Percentiles rank a stretch among this genome's conserved stretches.
phyloP scores from a whole-genome alignment of 1,140 invertebrate species.

The Dolichoris vasculosae region DNA sequence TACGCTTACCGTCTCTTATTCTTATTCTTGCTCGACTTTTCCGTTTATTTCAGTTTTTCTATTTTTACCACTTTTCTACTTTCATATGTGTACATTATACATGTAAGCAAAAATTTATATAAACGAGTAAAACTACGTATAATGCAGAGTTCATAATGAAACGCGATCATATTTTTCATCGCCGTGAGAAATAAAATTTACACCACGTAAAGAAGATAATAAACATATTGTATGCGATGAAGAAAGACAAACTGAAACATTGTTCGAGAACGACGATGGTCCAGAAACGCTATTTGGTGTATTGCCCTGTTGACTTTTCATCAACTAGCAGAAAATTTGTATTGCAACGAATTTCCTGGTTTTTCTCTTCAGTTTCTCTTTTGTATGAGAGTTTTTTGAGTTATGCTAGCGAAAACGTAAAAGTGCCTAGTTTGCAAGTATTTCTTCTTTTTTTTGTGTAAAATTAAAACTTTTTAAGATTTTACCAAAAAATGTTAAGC shows the following conservation, averaged over 20 bases:
- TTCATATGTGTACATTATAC: no score
- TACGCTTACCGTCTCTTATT: not conserved
- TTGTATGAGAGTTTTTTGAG: not conserved
- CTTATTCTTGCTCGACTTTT: not conserved
- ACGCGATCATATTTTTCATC: not conserved
- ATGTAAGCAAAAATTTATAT: not conserved
- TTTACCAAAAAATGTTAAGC: not conserved
- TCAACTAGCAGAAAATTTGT: not conserved
- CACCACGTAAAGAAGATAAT: not conserved
- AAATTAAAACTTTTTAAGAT: conserved; percentile 4
- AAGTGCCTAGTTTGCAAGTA: not conserved
- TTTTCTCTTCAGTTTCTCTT: not conserved
- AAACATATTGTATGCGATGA: not conserved
- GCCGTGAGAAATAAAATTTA: not conserved
- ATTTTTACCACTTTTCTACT: not conserved
- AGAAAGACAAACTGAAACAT: not conserved
- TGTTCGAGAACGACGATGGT: not conserved
- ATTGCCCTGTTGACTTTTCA: not conserved
- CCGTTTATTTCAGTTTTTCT: not conserved
- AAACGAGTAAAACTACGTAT: not conserved
- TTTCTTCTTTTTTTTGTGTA: not conserved
- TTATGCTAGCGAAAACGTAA: not conserved
- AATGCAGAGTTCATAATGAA: not conserved
- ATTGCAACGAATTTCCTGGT: not conserved
- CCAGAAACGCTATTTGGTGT: not conserved